phyloP scores from a whole-genome alignment of 2,888 invertebrate species.

The Microplitis manilae region DNA sequence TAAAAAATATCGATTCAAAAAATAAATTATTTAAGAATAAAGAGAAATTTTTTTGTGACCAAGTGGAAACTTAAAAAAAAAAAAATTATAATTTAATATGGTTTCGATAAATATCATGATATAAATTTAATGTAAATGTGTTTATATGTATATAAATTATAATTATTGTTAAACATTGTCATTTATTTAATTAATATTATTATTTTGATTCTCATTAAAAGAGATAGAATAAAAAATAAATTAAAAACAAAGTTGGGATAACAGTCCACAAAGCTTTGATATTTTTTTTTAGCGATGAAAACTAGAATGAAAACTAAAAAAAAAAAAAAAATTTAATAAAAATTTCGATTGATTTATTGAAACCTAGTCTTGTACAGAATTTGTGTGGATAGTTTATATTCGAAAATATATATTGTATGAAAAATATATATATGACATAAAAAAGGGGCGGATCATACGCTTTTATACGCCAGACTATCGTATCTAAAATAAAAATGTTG shows the following conservation, averaged over 20 bases:
- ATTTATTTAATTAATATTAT: conserved; percentile 51
- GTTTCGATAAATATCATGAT: conserved; percentile 49
- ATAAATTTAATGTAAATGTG: conserved; percentile 67
- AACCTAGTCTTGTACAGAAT: conserved; percentile 71
- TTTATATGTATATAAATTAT: conserved; percentile 70
- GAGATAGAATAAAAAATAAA: conserved; percentile 26
- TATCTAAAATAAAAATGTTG: neutral
- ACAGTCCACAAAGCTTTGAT: conserved; percentile 3
- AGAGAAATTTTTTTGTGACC: conserved; percentile 38
- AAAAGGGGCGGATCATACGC: conserved; percentile 15
- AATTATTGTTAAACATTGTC: conserved; percentile 60
- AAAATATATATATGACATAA: conserved; percentile 11
- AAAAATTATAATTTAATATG: conserved; percentile 29
- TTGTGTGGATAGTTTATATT: conserved; percentile 60
- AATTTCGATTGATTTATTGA: conserved; percentile 63
- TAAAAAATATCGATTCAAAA: neutral
- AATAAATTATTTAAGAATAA: neutral
- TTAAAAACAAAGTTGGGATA: neutral
- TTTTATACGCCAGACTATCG: conserved; percentile 4
- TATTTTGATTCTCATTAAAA: neutral
- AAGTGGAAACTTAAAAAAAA: conserved; percentile 18
- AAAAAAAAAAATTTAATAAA: conserved; percentile 37
- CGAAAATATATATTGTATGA: conserved; percentile 22
- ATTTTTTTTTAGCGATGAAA: conserved; percentile 29
- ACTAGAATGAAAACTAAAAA: conserved; percentile 3